Base-by-base conservation (phyloP, 2,113 vertebrate genomes). In the Gorsachius goisagi region DNA sequence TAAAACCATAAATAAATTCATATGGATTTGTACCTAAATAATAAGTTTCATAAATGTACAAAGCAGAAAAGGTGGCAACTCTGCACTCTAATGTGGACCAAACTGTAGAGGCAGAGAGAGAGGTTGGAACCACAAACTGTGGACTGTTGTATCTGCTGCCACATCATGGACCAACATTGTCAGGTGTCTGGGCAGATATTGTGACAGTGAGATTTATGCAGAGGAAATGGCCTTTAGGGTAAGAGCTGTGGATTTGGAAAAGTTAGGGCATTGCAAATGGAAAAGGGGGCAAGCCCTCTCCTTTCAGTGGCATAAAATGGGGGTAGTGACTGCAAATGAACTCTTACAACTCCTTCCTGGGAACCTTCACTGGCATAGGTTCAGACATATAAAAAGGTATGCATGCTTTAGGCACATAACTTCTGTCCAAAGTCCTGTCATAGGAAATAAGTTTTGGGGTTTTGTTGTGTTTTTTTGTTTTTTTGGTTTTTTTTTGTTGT, bases 161-260 rank as follows among this genome's bases (percentile, higher is more conserved):
- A 2, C 19, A n/a, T 53, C 0, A 0, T 8, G 15, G 52, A 79
- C 44, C 21, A 67, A 1, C 24, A 4, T 22, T 30, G 66, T 22
- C 11, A 39, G 28, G n/a, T 41, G 26, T 21, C 69, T 67, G 69
- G 75, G 49, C 20, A 55, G 49, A 16, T 59, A 5, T 53, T 69
- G 35, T 58, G 69, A 14, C 63, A 44, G 22, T 47, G 39, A 69
- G 55, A 71, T 89, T 47, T 35, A 44, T 47, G 41, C 41, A 69
- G 41, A 66, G n/a, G 82, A 74, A 85, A 45, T 28, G 41, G 55
- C 41, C 79, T 90, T 83, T 44, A 58, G 32, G 17, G 9, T 53
- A 12, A 85, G 52, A 92, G 32, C 72, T 67, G 35, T n/a, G 55
- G 32, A 39, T 78, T 32, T 74, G 37, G 68, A 63, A 32, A 62